These are phyloP conservation scores for Mugil cephalus DNA, from an alignment of 2,113 vertebrate genomes.

Conservation along the genomic window DNA sequence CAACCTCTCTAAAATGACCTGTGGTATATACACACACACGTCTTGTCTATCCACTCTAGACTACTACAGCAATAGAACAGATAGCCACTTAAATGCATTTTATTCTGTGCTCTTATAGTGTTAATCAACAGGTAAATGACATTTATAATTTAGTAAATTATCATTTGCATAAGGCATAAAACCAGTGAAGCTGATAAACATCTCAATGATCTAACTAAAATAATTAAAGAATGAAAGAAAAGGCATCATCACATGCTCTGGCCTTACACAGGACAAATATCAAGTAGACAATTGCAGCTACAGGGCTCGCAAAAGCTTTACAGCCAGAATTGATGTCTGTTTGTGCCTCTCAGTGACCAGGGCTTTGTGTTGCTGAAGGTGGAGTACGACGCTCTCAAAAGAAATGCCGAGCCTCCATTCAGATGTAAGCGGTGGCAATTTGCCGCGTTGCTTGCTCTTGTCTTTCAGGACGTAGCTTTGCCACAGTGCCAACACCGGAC, in stretches of 20 bases:
- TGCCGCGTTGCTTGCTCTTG: slow-evolving; percentile 19
- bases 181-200: slow-evolving; percentile 65
- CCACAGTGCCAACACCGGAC: slow-evolving; percentile 34
- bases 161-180: slow-evolving; percentile 71
- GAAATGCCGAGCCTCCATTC: slow-evolving; percentile 57
- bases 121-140: slow-evolving; percentile 69
- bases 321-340: slow-evolving; percentile 66
- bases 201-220: slow-evolving; percentile 47
- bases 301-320: slow-evolving; percentile 71
- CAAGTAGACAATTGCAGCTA: slow-evolving; percentile 58
- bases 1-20: slow-evolving; percentile 3
- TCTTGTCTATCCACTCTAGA: too few species aligned
- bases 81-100: slow-evolving; percentile 76
- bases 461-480: slow-evolving; percentile 60
- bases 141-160: slow-evolving; percentile 67
- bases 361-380: slow-evolving; percentile 53
- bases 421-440: slow-evolving; percentile 33
- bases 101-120: slow-evolving; percentile 79
- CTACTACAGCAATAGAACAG: slow-evolving; percentile 40
- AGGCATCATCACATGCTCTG: slow-evolving; percentile 69
- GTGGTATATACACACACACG: too few species aligned
- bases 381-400: slow-evolving; percentile 39
- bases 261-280: slow-evolving; percentile 60
- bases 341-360: slow-evolving; percentile 53
- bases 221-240: slow-evolving; percentile 30